Base-by-base conservation (phyloP, 2,797 vertebrate genomes). In the Stomatorhinus walkeri region DNA sequence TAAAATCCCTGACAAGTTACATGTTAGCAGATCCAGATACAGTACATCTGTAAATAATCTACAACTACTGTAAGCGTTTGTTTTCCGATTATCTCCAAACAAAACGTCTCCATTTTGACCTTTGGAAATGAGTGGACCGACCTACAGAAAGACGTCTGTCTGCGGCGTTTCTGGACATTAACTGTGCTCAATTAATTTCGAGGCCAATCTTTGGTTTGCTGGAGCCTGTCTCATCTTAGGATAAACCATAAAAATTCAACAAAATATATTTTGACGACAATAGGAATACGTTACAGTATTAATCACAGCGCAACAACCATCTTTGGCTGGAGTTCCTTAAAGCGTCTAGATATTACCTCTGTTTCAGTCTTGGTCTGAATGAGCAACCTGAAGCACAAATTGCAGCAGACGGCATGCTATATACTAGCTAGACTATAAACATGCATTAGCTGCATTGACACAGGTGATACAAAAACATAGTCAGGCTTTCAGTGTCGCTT, bases 191-290 rank as follows among this genome's bases (percentile, higher is more conserved):
- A 95, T 93, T 94, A 95, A 95, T 95, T 72, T 96, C 94, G 95
- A 96, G 97, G 97, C 97, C 97, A 97, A 97, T 99, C 98, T 99
- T 99, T 99, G 98, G 98, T 99, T 98, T 96, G 95, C 93, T 94
- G 94, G 93, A 93, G 91, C 83, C 83, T 92, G 93, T 94, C 93
- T 22, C 91, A 94, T 91, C 91, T 90, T 91, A 88, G 88, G 87
- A 86, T 90, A 87, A 88, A 90, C 85, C 22, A 68, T 5, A 91
- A 93, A 91, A 90, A 48, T 88, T 83, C 87, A 68, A 76, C 83
- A 89, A 79, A 56, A 87, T 49, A 88, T n/a, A 89, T 89, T 79
- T 84, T 88, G 52, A 89, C 61, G 90, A 91, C 86, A 92, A 90
- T 81, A 61, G 46, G 76, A 91, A 91, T 92, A 51, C 93, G 93